Base-by-base conservation (phyloP, 2,113 vertebrate species). In the Callipepla squamata region DNA sequence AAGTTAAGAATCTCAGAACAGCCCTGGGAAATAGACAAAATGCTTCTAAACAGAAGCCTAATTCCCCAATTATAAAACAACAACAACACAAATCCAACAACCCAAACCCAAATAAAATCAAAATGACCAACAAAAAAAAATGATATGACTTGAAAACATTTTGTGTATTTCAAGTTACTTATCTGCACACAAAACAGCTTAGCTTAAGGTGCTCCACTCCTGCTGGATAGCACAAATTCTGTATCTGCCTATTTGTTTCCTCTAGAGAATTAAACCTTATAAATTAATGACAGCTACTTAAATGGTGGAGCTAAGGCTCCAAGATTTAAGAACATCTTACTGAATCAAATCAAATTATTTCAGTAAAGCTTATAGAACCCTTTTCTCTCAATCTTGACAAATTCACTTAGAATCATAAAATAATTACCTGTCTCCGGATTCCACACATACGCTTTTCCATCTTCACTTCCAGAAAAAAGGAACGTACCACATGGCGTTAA, bases 391-490 rank as follows among this genome's bases (percentile, higher is more conserved):
- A 59, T 20, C n/a, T 36, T 87, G 32, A 87, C 51, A 77, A 57
- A 26, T 13, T 82, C 25, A 20, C 17, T 73, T 65, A 76, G 70
- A 25, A 58, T 5, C n/a, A 66, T 26, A 85, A 89, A 90, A 84
- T 66, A 94, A 70, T 95, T 96, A 99, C 99, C 99, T 85, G 99
- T 99, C 96, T 99, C 99, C 62, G 98, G 97, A 87, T 99, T 99
- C 99, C 99, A 99, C 76, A 99, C 99, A 76, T 99, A 99, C 3
- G 98, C 98, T 94, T 98, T 97, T 55, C 99, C 99, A 87, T 99
- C 99, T 96, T 99, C 99, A 86, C 99, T 99, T 59, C 99, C 99
- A 58, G 99, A 98, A 96, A 99, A 98, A 4, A 99, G 98, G 90
- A 99, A 99, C 1, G 97, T 99, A 42, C 99, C 99, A 92, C 99